Conservation (phyloP, 2,888 invertebrate genomes). For the Heliconius aoede region DNA sequence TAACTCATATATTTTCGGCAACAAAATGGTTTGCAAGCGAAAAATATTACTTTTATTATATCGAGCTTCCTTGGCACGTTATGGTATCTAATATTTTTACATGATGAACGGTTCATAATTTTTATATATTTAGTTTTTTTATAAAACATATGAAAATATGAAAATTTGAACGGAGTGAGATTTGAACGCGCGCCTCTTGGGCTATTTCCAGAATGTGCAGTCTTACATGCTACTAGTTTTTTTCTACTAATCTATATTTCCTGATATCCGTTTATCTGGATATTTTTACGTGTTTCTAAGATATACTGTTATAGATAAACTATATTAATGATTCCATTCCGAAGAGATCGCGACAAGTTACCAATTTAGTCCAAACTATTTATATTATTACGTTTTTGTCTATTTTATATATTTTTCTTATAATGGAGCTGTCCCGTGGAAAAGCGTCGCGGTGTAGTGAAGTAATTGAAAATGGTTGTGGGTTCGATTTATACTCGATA, state of each 20-base stretch:
- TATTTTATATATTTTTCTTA: not conserved
- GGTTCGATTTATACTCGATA: not conserved
- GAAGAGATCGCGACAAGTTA: not conserved
- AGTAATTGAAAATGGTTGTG: no score
- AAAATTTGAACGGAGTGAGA: no score
- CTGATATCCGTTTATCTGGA: conserved; percentile 30
- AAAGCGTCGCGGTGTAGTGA: no score
- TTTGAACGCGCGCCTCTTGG: no score
- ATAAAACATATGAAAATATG: no score
- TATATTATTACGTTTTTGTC: not conserved
- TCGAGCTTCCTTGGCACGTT: conserved; percentile 7
- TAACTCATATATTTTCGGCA: conserved; percentile 11
- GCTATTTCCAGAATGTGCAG: no score
- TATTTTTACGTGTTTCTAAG: conserved; percentile 32
- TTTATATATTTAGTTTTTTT: not conserved
- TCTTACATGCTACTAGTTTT: no score
- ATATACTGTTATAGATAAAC: conserved; percentile 7
- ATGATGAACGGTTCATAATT: not conserved
- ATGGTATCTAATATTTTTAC: not conserved
- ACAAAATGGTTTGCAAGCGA: conserved; percentile 7
- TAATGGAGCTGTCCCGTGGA: not conserved
- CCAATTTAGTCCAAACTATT: not conserved
- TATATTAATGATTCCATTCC: conserved; percentile 10
- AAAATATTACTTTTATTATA: conserved; percentile 23
- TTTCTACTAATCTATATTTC: conserved; percentile 36